Evolutionary conservation across 2,888 invertebrate genomes (phyloP), one percentile per base, ranked within the genome.

Genomic region (Odiellus spinosus): DNA sequence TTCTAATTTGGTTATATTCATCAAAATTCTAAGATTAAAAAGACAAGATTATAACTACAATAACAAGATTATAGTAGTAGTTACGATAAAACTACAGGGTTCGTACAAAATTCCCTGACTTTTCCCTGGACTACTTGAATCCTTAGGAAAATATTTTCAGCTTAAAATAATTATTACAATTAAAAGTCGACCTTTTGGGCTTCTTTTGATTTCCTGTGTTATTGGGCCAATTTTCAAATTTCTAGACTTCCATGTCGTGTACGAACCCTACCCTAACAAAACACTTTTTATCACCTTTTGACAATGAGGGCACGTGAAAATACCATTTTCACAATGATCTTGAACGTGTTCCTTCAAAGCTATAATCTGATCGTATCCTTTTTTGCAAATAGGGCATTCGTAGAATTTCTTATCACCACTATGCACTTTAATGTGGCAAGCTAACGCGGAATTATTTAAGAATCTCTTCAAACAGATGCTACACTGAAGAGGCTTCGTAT

Each of bases 371-470:
- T 76, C 75, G 60, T 80, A 82, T 12, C 72, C 70, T 58, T 75
- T 71, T 47, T 74, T 73, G 61, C 83, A 83, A 59, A 81, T 76
- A 0, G 80, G 77, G 61, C 83, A 83, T 59, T 78, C 76, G 57
- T 78, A 79, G 44, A 72, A 70, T 57, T 75, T 76, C 53, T 62
- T 62, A 44, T 73, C 73, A 48, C 75, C 74, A 54, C 67, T 43
- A 67, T 82, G 82, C 3, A 75, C 76, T 65, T 80, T 80, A 49
- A 77, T 62, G 62, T 82, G 82, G 56, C 79, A 78, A 2, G 77
- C 72, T 18, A 82, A 65, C 3, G 81, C 80, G 1, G 80, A 77
- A 59, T 78, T 77, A 56, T 77, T 81, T 59, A 80, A 70, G 63
- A 81, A 80, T 44, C 76, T 64, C 61, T 78, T 78, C 33, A 69